Evolutionary conservation across 2,113 vertebrate species (phyloP).

Genomic region (Ceyx melanurus): DNA sequence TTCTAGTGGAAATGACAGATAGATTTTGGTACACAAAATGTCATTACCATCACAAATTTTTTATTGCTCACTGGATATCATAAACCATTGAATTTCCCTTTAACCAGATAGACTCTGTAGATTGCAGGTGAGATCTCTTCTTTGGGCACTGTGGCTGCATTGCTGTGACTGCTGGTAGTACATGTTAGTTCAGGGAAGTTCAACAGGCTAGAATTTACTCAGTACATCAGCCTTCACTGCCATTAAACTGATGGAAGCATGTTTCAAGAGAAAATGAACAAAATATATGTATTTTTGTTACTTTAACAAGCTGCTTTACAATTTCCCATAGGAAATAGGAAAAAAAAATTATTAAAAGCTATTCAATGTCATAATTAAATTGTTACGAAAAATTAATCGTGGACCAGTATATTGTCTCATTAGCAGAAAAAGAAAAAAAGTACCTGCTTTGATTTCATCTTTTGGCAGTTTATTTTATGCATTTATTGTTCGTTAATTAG

Average conservation of each 20-base stretch:
- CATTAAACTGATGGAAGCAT: neutral
- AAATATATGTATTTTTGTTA: neutral
- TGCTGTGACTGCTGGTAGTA: neutral
- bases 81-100: neutral
- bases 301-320: neutral
- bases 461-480: constrained; percentile 50
- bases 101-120: neutral
- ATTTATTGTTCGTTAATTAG: constrained; percentile 59
- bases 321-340: neutral
- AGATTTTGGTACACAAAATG: neutral
- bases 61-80: neutral
- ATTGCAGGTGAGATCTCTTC: neutral
- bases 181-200: neutral
- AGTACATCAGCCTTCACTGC: neutral
- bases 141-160: neutral
- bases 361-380: constrained; percentile 39
- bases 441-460: constrained; percentile 50
- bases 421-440: neutral
- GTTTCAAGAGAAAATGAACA: neutral
- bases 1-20: neutral
- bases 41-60: neutral
- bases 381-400: constrained; percentile 41
- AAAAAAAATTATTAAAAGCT: neutral
- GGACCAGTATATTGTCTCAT: constrained; percentile 5
- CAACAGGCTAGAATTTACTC: neutral